phyloP scores from a whole-genome alignment of 2,888 invertebrate species.

The Pediacus dermestoides region DNA sequence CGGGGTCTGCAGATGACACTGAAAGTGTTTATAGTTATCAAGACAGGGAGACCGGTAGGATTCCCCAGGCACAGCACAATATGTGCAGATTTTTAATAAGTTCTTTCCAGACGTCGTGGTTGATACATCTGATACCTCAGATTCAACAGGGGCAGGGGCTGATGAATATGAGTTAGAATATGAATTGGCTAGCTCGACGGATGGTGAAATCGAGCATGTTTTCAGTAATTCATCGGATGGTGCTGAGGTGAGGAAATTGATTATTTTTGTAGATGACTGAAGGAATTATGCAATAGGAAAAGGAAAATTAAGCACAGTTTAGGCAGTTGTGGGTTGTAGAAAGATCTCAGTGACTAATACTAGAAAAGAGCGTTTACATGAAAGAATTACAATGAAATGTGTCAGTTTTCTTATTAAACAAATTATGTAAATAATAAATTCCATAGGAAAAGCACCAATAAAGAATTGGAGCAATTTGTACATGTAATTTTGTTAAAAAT shows the following conservation, averaged over 20 bases:
- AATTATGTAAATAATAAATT: too few relatives aligned
- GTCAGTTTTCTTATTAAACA: too few relatives aligned
- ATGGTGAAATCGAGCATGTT: conserved; percentile 44
- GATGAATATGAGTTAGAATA: conserved; percentile 39
- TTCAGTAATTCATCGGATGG: conserved; percentile 50
- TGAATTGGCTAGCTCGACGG: conserved; percentile 53
- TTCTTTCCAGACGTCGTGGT: conserved; percentile 46
- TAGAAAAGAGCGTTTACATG: too few relatives aligned
- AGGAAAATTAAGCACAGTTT: too few relatives aligned
- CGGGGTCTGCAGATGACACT: conserved; percentile 42
- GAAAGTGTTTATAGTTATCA: conserved; percentile 64
- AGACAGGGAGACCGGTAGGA: conserved; percentile 63
- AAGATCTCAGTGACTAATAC: too few relatives aligned
- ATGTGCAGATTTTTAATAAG: conserved; percentile 29
- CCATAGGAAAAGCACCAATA: too few relatives aligned
- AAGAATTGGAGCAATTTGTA: too few relatives aligned
- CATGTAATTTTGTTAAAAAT: too few relatives aligned
- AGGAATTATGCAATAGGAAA: too few relatives aligned
- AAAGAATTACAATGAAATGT: too few relatives aligned
- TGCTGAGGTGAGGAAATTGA: conserved; percentile 51
- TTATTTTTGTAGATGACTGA: background rate
- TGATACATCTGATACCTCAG: conserved; percentile 48
- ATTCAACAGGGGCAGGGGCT: conserved; percentile 31
- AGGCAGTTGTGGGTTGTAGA: too few relatives aligned
- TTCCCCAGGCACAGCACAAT: conserved; percentile 20